A percentile compares a stretch with the other conserved stretches of the same genome.
phyloP scores from a whole-genome alignment of 2,797 vertebrate genomes.

The Dryobates pubescens region DNA sequence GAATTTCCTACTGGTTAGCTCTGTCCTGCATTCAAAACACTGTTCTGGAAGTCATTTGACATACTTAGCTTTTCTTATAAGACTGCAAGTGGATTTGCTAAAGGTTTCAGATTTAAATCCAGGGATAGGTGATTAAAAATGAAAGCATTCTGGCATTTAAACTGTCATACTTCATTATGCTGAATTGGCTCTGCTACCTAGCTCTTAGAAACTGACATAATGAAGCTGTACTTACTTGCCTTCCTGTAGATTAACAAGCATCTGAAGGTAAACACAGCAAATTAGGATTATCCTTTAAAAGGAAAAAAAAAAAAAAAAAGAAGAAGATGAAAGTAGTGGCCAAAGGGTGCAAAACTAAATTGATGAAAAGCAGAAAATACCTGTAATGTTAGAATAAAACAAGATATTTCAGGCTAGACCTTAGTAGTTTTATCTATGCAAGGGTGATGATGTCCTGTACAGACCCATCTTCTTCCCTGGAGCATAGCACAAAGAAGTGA shows the following conservation, averaged over 20 bases:
- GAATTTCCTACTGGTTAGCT: neutral
- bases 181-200: neutral
- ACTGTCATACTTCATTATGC: neutral
- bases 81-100: neutral
- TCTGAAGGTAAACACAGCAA: neutral
- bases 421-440: neutral
- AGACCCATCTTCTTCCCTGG: neutral
- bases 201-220: neutral
- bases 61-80: neutral
- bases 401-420: neutral
- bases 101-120: neutral
- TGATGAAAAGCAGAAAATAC: neutral
- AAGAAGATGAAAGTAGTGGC: rapidly evolving
- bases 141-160: neutral
- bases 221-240: neutral
- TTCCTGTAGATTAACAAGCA: neutral
- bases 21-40: neutral
- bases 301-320: neutral
- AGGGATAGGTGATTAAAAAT: neutral
- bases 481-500: too few relatives aligned
- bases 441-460: neutral
- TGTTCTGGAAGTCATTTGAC: neutral
- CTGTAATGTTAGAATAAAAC: neutral
- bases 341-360: neutral
- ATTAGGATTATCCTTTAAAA: neutral